phyloP scores from a whole-genome alignment of 2,888 invertebrate genomes.

The Tanaodytes sp. region DNA sequence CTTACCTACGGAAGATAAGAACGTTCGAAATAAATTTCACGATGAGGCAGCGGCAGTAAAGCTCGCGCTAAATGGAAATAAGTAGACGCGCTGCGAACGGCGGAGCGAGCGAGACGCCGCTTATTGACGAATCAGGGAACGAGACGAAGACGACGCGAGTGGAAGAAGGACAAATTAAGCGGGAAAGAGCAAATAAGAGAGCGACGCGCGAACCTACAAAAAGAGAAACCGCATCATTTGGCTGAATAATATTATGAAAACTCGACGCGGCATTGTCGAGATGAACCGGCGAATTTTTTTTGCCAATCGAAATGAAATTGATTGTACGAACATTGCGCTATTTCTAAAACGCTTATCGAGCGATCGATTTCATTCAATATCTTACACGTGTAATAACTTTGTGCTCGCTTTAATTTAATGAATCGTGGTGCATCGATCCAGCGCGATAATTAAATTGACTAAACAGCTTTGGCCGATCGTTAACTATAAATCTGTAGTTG shows the following conservation, averaged over 20 bases:
- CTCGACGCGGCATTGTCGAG: no score
- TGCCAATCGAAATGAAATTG: neutral
- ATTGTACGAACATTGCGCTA: no score
- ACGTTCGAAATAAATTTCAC: constrained; percentile 55
- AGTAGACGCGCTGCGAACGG: constrained; percentile 33
- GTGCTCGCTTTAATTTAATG: no score
- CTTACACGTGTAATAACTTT: no score
- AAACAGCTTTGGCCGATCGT: no score
- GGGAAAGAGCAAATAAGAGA: neutral
- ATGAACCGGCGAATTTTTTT: no score
- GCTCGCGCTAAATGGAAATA: constrained; percentile 49
- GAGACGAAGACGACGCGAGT: neutral
- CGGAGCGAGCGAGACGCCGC: constrained; percentile 9
- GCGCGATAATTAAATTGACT: no score
- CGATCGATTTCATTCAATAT: no score
- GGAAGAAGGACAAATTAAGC: neutral
- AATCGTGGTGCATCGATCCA: no score
- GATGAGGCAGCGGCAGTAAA: constrained; percentile 53
- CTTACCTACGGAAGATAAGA: constrained; percentile 49
- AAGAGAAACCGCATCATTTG: neutral
- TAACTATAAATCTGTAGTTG: no score
- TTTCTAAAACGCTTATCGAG: no score
- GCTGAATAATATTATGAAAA: no score
- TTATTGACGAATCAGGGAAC: neutral
- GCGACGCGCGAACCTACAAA: neutral